phyloP scores from a whole-genome alignment of 2,797 vertebrate genomes.

The Coregonus ussuriensis region DNA sequence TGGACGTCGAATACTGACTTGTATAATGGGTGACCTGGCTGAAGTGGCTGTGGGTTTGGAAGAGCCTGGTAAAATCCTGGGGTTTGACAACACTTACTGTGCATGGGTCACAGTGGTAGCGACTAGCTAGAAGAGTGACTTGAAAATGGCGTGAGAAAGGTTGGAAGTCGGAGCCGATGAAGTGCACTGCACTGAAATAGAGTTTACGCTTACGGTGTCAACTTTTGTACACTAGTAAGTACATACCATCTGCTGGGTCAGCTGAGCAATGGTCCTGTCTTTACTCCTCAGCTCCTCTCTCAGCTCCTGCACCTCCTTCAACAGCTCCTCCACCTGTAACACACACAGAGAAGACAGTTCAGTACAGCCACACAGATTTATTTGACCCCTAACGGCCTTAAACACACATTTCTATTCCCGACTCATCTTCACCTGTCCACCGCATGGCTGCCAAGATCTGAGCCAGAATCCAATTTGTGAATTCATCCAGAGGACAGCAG shows the following conservation, averaged over 20 bases:
- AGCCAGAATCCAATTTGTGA: neutral
- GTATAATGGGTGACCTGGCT: no score
- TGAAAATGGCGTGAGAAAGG: neutral
- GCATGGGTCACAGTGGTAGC: neutral
- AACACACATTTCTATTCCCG: conserved; percentile 1
- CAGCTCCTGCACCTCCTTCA: conserved; percentile 88
- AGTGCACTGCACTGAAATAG: no score
- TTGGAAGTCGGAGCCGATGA: neutral
- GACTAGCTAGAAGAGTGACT: neutral
- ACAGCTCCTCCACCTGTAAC: conserved; percentile 81
- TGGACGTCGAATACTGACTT: no score
- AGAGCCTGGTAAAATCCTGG: neutral
- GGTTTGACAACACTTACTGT: neutral
- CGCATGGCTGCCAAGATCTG: neutral
- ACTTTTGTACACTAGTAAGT: neutral
- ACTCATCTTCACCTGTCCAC: neutral
- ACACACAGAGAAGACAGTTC: conserved; percentile 9
- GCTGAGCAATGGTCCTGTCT: conserved; percentile 85
- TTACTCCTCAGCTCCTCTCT: conserved; percentile 87
- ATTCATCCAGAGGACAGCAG: neutral
- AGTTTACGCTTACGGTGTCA: neutral
- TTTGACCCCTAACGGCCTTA: neutral
- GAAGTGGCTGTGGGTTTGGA: neutral
- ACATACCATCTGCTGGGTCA: conserved; percentile 83
- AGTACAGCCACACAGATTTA: neutral